Evolutionary conservation across 1,140 invertebrate genomes (phyloP).

Genomic region (Probaryconus sp.): DNA sequence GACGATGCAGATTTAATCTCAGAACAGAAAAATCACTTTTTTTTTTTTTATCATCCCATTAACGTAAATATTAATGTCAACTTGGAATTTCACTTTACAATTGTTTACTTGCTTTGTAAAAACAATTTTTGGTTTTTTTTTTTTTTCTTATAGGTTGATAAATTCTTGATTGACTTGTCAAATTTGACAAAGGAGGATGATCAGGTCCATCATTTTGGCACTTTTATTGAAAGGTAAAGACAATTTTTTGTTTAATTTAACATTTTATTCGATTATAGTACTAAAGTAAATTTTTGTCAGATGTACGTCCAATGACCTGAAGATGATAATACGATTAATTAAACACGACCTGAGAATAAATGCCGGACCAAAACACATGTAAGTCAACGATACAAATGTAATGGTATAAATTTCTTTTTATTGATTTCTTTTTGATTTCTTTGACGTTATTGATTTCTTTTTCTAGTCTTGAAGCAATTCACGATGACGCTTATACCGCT

Average conservation of each 20-base stretch:
- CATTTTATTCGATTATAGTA: slow-evolving; percentile 3
- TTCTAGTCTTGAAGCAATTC: slow-evolving; percentile 85
- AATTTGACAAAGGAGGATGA: slow-evolving; percentile 92
- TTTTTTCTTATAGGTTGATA: slow-evolving; percentile 81
- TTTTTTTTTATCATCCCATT: too few relatives aligned
- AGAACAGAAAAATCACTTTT: too few relatives aligned
- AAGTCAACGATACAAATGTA: slow-evolving; percentile 67
- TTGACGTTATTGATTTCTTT: slow-evolving; percentile 21
- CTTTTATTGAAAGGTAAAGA: slow-evolving; percentile 82
- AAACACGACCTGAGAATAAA: slow-evolving; percentile 95
- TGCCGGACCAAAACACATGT: slow-evolving; percentile 93
- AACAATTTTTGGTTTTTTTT: slow-evolving; percentile 1
- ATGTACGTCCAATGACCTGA: slow-evolving; percentile 91
- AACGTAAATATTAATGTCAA: too few relatives aligned
- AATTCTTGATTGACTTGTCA: slow-evolving; percentile 80
- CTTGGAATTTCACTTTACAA: too few relatives aligned
- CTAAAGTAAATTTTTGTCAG: slow-evolving; percentile 74
- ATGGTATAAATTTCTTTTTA: background rate
- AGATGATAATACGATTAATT: slow-evolving; percentile 90
- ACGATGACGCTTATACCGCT: slow-evolving; percentile 90
- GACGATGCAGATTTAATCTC: too few relatives aligned
- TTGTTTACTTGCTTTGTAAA: background rate
- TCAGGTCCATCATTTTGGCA: slow-evolving; percentile 86
- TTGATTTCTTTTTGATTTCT: slow-evolving; percentile 14
- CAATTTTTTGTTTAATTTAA: slow-evolving; percentile 12